Base-by-base conservation (phyloP, 2,888 invertebrate genomes). In the Papilio elwesi region DNA sequence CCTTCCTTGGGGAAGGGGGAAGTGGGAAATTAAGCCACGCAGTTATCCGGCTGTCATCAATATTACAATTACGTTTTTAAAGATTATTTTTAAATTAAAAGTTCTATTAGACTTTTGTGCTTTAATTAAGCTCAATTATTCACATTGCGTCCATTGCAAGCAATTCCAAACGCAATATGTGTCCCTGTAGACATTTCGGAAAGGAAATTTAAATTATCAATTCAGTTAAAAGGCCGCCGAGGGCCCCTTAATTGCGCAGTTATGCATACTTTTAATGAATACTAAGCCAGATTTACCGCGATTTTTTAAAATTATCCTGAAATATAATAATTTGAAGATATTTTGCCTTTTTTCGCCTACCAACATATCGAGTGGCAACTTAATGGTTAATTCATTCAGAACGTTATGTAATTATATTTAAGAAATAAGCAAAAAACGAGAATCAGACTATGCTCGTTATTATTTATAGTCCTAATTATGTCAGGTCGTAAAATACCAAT, bases 181-280 rank as follows among this genome's bases (percentile, higher is more conserved):
- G 64, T 73, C 73, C 73, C 73, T 26, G 49, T 48, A 64, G 73
- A 55, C 36, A 68, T 68, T 68, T 64, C 43, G 16, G 57, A 73
- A 73, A 73, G 73, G 64, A 73, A 49, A 73, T 68, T 73, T 69
- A 62, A 57, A 69, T 57, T 73, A 69, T 73, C 59, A 59, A 59
- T 69, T 73, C 64, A 65, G 59, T 69, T 73, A 73, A 69, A 66
- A 36, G 65, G 59, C 26, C 73, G 57, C 69, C 15, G 69, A 49
- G 69, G 73, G 38, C 59, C 38, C 48, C 69, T 69, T 73, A 69
- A 68, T 59, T 69, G 26, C 52, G 59, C 65, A 57, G 69, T 66
- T 73, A 59, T 63, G 43, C 51, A 73, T 69, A 69, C 36, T 73
- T 73, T 68, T 69, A 69, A 57, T 73, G 64, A 73, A 64, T 73